Percentiles rank a stretch among this genome's conserved stretches.
Evolutionary conservation across 2,113 vertebrate genomes (phyloP).

Genomic region (Microcebus murinus): DNA sequence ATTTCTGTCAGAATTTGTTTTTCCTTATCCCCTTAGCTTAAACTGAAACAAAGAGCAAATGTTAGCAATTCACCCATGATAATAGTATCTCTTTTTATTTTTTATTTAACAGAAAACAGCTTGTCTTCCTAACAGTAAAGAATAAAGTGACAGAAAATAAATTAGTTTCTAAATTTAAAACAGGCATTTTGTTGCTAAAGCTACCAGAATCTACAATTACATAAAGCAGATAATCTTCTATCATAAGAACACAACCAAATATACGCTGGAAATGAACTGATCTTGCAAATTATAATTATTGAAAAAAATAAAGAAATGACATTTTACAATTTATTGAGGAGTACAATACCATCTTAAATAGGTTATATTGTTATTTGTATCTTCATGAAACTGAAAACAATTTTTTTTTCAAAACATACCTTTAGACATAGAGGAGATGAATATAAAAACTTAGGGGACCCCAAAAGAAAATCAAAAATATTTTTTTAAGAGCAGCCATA

Average conservation of each 20-base stretch:
- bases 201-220: slow-evolving; percentile 82
- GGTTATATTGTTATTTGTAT: slow-evolving; percentile 28
- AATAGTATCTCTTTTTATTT: slow-evolving; percentile 63
- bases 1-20: not conserved
- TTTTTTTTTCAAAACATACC: not conserved
- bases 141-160: slow-evolving; percentile 85
- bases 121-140: slow-evolving; percentile 77
- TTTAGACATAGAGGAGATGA: not conserved
- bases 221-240: slow-evolving; percentile 77
- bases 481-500: not conserved
- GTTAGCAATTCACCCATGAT: slow-evolving; percentile 6
- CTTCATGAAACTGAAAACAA: slow-evolving; percentile 13
- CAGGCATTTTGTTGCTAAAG: slow-evolving; percentile 74
- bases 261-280: slow-evolving; percentile 51
- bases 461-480: slow-evolving; percentile 32
- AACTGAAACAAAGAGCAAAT: slow-evolving; percentile 48
- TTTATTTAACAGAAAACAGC: slow-evolving; percentile 83
- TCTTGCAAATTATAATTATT: slow-evolving; percentile 54
- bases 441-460: not conserved
- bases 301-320: slow-evolving; percentile 60
- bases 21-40: slow-evolving; percentile 10
- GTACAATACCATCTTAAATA: slow-evolving; percentile 9
- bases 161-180: slow-evolving; percentile 85
- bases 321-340: slow-evolving; percentile 24
- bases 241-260: slow-evolving; percentile 60